A percentile compares a stretch with the other conserved stretches of the same genome.
Conservation (phyloP, 2,888 invertebrate species). For the Steinernema carpocapsae region DNA sequence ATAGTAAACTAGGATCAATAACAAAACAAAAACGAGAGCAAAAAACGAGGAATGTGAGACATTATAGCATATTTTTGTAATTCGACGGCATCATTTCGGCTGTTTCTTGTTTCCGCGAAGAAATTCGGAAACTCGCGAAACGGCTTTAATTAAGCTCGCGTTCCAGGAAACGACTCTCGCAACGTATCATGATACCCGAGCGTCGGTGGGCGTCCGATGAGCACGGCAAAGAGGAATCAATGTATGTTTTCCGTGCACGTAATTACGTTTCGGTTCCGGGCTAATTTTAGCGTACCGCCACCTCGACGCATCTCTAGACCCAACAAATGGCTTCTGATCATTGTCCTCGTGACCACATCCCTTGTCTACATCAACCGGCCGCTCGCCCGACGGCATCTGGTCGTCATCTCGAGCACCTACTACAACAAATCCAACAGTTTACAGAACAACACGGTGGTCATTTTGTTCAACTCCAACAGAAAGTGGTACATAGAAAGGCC, state of each 20-base stretch:
- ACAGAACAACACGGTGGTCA: conserved; percentile 52
- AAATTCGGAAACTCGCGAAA: no score
- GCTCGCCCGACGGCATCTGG: background rate
- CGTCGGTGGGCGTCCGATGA: background rate
- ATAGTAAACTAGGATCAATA: no score
- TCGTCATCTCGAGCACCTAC: conserved; percentile 26
- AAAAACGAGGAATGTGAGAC: no score
- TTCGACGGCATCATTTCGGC: no score
- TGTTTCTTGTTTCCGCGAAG: no score
- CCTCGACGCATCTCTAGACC: background rate
- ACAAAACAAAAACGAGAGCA: no score
- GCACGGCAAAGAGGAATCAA: conserved; percentile 12
- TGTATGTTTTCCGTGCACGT: background rate
- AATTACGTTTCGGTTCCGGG: no score
- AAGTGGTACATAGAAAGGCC: conserved; percentile 40
- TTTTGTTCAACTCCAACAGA: conserved; percentile 61
- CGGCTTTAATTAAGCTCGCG: background rate
- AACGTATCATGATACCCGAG: background rate
- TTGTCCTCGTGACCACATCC: background rate
- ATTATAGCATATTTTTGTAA: no score
- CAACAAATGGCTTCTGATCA: background rate
- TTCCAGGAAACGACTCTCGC: background rate
- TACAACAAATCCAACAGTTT: background rate
- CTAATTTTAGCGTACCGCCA: background rate
- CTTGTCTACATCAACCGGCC: background rate